phyloP scores from a whole-genome alignment of 2,113 vertebrate species.

The Guaruba guarouba region DNA sequence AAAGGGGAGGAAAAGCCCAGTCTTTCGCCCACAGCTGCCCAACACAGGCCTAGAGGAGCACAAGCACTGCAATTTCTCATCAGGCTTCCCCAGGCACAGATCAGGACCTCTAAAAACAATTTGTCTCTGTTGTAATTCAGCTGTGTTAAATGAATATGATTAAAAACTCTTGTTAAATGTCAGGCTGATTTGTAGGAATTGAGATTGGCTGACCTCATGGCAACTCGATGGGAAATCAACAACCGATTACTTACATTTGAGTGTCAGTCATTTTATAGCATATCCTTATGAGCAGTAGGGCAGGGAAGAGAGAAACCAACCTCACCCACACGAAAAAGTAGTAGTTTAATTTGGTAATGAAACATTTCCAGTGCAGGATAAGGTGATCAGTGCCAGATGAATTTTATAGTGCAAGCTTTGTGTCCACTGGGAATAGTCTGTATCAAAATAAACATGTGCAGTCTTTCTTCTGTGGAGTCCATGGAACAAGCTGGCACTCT shows the following conservation, averaged over 20 bases:
- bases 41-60: neutral
- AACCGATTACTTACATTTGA: neutral
- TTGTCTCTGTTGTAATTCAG: neutral
- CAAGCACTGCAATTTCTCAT: neutral
- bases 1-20: neutral
- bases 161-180: neutral
- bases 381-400: neutral
- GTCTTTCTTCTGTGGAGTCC: constrained; percentile 32
- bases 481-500: neutral
- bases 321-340: neutral
- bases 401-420: neutral
- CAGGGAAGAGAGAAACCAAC: neutral
- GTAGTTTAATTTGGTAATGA: neutral
- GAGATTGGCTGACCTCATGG: neutral
- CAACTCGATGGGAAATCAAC: neutral
- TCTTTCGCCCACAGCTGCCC: neutral
- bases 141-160: neutral
- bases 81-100: neutral
- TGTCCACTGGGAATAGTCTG: constrained; percentile 11
- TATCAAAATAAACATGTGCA: constrained; percentile 49
- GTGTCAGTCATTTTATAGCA: neutral
- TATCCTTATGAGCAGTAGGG: neutral
- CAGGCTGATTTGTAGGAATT: neutral
- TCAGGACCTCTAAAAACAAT: neutral
- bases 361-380: neutral